Conservation (phyloP, 2,113 vertebrate genomes). For the Ahaetulla prasina region DNA sequence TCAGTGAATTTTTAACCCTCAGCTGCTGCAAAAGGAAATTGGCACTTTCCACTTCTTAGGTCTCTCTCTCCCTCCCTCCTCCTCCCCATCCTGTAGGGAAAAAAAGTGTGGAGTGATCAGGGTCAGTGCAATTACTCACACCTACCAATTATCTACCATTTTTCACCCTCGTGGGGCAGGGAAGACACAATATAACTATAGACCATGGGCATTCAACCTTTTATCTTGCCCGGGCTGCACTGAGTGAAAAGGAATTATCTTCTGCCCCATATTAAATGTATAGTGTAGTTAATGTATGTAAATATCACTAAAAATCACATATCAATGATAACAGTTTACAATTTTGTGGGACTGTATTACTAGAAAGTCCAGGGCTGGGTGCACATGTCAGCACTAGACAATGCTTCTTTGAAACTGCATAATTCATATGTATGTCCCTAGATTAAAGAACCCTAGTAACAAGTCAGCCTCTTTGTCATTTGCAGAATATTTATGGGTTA, state of each 20-base stretch:
- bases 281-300: background rate
- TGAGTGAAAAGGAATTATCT: background rate
- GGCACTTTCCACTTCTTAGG: background rate
- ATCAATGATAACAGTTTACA: background rate
- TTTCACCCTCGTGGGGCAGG: background rate
- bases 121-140: background rate
- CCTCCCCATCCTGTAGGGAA: background rate
- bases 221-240: too few relatives aligned
- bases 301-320: background rate
- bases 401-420: background rate
- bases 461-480: background rate
- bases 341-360: background rate
- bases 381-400: background rate
- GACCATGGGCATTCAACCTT: background rate
- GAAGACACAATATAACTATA: background rate
- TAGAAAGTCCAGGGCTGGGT: background rate
- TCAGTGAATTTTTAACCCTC: background rate
- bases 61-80: fast-evolving
- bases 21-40: background rate
- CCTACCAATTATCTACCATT: background rate
- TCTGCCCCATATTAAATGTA: background rate
- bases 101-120: background rate
- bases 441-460: background rate
- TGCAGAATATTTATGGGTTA: background rate
- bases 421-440: background rate